Evolutionary conservation across 2,797 vertebrate species (phyloP), one percentile per base, ranked within the genome.

Genomic region (Poecilia wingei): DNA sequence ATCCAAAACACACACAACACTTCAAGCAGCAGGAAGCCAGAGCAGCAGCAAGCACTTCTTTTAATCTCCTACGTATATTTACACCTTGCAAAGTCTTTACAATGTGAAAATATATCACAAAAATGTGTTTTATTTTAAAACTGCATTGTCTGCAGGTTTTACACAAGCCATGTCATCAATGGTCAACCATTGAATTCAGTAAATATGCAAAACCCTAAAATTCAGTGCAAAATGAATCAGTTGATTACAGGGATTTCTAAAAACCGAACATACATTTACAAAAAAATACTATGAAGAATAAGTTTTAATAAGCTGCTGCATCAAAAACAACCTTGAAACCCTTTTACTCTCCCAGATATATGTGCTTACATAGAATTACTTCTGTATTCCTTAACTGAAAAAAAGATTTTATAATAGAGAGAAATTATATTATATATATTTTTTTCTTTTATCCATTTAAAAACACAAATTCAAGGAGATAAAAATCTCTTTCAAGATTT

Each of bases 1-100:
- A 75, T 71, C 78, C 22, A 14, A 87, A 85, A 84, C 74, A 78
- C 76, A 86, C 83, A 81, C 69, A 74, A 77, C 43, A 71, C 68
- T 46, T 79, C 72, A 64, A 84, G 80, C 74, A 77, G 64, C 77
- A 82, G 76, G 45, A 36, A 66, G 49, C 28, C 41, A 46, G 13
- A 77, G 76, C 39, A 75, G 53, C 61, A 7, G 43, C 25, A 2
- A 59, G 41, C n/a, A 68, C 51, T 74, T 77, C 57, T 18, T 70
- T 16, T 46, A 22, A 16, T n/a, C 33, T 41, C 13, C 25, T 25
- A 41, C 1, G 25, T 16, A 31, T 25, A 31, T 25, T 74, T 41
- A 55, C 12, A 74, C 49, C 49, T 41, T 49, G 2, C 66, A 51
- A 25, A 51, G 45, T 43, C 64, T 53, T 49, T 78, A 64, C 68